A percentile compares a stretch with the other conserved stretches of the same genome.
Conservation (phyloP, 2,888 invertebrate genomes). For the Lobophora halterata region DNA sequence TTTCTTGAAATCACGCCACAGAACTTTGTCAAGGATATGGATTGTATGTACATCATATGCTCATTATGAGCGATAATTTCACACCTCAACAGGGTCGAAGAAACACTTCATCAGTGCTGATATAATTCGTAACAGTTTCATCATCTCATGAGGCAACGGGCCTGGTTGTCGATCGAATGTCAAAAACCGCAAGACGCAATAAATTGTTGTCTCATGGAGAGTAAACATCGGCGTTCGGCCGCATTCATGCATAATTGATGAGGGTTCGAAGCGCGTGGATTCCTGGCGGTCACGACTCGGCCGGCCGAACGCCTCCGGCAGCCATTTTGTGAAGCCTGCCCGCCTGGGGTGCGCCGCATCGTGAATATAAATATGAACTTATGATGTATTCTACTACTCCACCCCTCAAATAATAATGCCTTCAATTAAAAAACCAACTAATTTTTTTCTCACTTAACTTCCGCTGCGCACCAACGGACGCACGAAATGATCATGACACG, state of each 20-base stretch:
- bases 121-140: conserved; percentile 54
- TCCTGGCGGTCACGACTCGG: conserved; percentile 76
- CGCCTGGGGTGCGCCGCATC: conserved; percentile 58
- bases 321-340: conserved; percentile 76
- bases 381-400: conserved; percentile 48
- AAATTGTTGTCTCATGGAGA: conserved; percentile 77
- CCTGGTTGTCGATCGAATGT: conserved; percentile 64
- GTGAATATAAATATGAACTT: conserved; percentile 70
- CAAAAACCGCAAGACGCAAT: conserved; percentile 77
- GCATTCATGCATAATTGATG: conserved; percentile 81
- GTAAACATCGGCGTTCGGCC: conserved; percentile 76
- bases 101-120: conserved; percentile 35
- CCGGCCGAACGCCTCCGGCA: conserved; percentile 65
- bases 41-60: conserved; percentile 19
- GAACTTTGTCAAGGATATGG: conserved; percentile 27
- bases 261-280: conserved; percentile 72
- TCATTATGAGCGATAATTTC: conserved; percentile 37
- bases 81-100: too few species aligned
- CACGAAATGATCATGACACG: conserved; percentile 59
- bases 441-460: conserved; percentile 45
- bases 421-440: conserved; percentile 43
- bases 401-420: conserved; percentile 43
- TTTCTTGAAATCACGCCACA: conserved; percentile 29
- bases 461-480: conserved; percentile 52
- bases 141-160: conserved; percentile 48